Evolutionary conservation across 2,888 invertebrate genomes (phyloP), one percentile per base, ranked within the genome.

Genomic region (Drosophila kanekoi): DNA sequence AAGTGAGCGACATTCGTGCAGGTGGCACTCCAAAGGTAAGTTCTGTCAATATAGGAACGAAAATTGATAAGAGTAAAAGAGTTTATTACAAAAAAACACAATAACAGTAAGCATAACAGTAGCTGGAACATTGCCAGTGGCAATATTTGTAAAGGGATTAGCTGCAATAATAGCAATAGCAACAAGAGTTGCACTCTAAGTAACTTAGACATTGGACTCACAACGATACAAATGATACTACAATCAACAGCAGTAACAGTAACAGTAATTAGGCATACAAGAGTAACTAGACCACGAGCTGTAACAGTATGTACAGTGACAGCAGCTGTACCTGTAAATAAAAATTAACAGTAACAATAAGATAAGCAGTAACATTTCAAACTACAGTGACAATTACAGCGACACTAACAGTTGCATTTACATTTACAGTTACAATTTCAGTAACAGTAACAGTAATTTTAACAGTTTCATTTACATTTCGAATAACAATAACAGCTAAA

Each of bases 1-100:
- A 99, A 95, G 99, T 99, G 87, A 98, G 98, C 93, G 99, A 99
- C 93, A 97, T 99, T 88, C 94, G 99, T 90, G 96, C 97, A 43
- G 99, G 98, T 64, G 97, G 98, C 14, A 93, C 97, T 87, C 98
- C 99, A 51, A 97, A 97, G 95, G 97, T 97, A 93, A 94, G 93
- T 90, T 75, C 0, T 0, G 35, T 13, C n/a, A 28, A 23, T n/a
- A 2, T 9, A 33, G 3, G 13, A 43, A 13, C n/a, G 20, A 20
- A 11, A 18, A 6, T 11, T 4, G 14, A 9, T 20, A 20, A 3
- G 5, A 35, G 20, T 18, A 54, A 13, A 6, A 6, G 14, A 13
- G 13, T 1, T 13, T 13, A 6, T 23, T 3, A 20, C 20, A 20
- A 13, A 8, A 8, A 43, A 13, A 18, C 18, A 18, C 18, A 6